A percentile compares a stretch with the other conserved stretches of the same genome.
Evolutionary conservation across 2,797 vertebrate species (phyloP).

Genomic region (Hydrocynus forskahlii): DNA sequence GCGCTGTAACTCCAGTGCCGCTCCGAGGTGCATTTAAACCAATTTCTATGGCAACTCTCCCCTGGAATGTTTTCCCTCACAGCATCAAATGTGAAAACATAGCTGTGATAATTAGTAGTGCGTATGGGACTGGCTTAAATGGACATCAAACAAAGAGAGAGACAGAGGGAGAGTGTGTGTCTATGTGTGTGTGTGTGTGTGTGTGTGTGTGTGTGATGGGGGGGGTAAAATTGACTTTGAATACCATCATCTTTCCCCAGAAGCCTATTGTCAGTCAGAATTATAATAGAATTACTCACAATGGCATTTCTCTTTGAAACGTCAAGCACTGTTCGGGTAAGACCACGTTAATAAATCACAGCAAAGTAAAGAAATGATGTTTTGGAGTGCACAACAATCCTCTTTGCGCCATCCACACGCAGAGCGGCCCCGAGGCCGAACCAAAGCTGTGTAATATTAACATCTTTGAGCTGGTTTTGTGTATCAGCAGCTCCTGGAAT

Average conservation of each 20-base stretch:
- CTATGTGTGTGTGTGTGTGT: constrained; percentile 56
- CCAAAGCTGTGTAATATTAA: constrained; percentile 29
- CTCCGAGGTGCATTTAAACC: constrained; percentile 60
- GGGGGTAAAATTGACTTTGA: not conserved
- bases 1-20: constrained; percentile 58
- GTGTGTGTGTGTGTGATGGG: constrained; percentile 52
- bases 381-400: constrained; percentile 28
- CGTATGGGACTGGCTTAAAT: constrained; percentile 65
- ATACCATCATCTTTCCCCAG: constrained; percentile 43
- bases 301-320: constrained; percentile 73
- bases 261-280: constrained; percentile 73
- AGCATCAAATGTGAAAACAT: constrained; percentile 70
- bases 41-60: constrained; percentile 73
- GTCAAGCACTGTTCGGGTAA: constrained; percentile 68
- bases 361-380: constrained; percentile 54
- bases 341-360: constrained; percentile 74
- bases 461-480: not conserved
- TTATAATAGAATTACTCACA: constrained; percentile 63
- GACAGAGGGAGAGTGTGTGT: constrained; percentile 52
- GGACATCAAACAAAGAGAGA: constrained; percentile 67
- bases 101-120: constrained; percentile 71
- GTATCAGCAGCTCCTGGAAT: constrained; percentile 46
- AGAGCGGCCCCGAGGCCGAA: not conserved
- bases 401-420: not conserved
- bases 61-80: constrained; percentile 73